These are phyloP conservation scores for Dolichoris vasculosae DNA, from an alignment of 1,140 invertebrate species.

Conservation along the genomic window DNA sequence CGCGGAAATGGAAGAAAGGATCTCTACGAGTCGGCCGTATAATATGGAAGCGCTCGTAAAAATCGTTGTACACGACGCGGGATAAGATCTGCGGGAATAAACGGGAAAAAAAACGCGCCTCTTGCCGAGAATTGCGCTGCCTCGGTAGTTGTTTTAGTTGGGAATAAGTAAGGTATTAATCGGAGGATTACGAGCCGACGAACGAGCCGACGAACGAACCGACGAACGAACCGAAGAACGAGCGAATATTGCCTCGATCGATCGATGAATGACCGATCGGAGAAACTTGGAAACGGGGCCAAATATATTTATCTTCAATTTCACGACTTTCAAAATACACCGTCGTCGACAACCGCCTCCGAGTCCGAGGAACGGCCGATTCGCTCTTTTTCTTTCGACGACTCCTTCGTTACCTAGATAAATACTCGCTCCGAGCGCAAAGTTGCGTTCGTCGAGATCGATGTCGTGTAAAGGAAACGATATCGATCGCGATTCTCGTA, in stretches of 20 bases:
- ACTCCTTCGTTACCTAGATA: no score
- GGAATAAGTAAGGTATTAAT: background rate
- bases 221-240: no score
- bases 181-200: background rate
- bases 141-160: background rate
- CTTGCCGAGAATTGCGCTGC: background rate
- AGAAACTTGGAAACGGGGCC: background rate
- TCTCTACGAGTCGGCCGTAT: background rate
- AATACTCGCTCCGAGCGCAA: no score
- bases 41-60: slow-evolving; percentile 16
- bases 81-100: slow-evolving; percentile 3
- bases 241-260: background rate
- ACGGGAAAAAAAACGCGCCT: background rate
- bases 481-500: no score
- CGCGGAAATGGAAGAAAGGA: slow-evolving; percentile 9
- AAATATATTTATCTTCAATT: background rate
- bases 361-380: no score
- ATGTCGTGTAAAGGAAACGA: no score
- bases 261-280: background rate
- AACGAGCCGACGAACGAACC: no score
- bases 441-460: no score
- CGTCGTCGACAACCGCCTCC: background rate
- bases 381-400: no score
- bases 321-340: slow-evolving; percentile 13
- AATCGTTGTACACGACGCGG: background rate